Evolutionary conservation across 1,140 invertebrate genomes (phyloP).

Genomic region (Trichonephila clavipes): DNA sequence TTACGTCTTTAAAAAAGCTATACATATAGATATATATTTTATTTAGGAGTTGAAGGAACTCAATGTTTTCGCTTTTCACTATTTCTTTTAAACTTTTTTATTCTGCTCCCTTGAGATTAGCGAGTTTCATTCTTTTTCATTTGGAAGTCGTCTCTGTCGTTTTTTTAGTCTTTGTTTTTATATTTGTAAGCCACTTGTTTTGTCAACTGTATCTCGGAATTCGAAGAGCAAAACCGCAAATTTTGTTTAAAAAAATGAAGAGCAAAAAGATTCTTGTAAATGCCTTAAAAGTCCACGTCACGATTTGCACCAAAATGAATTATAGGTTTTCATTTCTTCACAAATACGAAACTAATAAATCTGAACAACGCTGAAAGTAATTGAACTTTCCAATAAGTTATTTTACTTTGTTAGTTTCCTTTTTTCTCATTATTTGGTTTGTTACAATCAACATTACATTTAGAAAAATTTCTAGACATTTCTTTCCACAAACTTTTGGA

Average conservation of each 20-base stretch:
- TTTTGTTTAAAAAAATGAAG: conserved; percentile 32
- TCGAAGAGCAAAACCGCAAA: conserved; percentile 22
- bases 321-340: not conserved
- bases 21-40: conserved; percentile 21
- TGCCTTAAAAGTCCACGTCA: not conserved
- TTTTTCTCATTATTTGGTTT: too few species aligned
- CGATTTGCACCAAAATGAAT: not conserved
- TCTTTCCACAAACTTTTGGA: too few species aligned
- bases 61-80: conserved; percentile 4
- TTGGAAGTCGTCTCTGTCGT: not conserved
- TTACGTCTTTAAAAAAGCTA: not conserved
- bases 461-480: too few species aligned
- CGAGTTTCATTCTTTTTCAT: conserved; percentile 49
- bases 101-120: conserved; percentile 54
- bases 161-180: not conserved
- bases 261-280: conserved; percentile 32
- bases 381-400: not conserved
- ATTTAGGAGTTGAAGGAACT: not conserved
- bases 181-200: conserved; percentile 46
- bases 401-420: not conserved
- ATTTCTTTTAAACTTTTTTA: conserved; percentile 39
- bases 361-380: not conserved
- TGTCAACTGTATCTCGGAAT: conserved; percentile 45
- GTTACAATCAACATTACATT: too few species aligned
- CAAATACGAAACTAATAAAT: not conserved